Percentiles rank a stretch among this genome's conserved stretches.
These are phyloP conservation scores for Orgyia antiqua DNA, from an alignment of 2,888 invertebrate genomes.

Conservation along the genomic window DNA sequence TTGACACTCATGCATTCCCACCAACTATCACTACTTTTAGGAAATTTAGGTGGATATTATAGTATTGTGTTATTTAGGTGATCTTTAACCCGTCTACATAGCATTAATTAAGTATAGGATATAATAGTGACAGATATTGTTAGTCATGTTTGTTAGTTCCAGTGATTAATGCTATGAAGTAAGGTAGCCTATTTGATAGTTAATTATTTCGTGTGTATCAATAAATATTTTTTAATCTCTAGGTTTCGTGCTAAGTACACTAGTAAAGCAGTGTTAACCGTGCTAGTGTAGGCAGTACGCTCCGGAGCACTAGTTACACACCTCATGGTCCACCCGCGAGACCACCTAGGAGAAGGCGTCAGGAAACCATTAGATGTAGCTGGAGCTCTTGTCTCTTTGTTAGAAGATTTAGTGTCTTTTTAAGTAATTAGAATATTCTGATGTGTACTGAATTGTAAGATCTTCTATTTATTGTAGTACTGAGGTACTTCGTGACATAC, in stretches of 20 bases:
- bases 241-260: slow-evolving; percentile 79
- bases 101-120: slow-evolving; percentile 61
- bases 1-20: slow-evolving; percentile 25
- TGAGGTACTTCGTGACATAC: slow-evolving; percentile 70
- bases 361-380: slow-evolving; percentile 68
- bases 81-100: slow-evolving; percentile 56
- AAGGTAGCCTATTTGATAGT: slow-evolving; percentile 57
- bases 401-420: too few relatives aligned
- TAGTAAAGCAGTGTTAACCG: slow-evolving; percentile 74
- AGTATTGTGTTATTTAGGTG: slow-evolving; percentile 29
- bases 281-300: slow-evolving; percentile 78
- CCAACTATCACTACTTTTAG: slow-evolving; percentile 20
- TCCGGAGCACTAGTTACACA: slow-evolving; percentile 76
- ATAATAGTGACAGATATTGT: slow-evolving; percentile 28
- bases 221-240: slow-evolving; percentile 76
- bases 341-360: slow-evolving; percentile 73
- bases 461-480: slow-evolving; percentile 77
- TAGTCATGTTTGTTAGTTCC: slow-evolving; percentile 41
- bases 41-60: slow-evolving; percentile 33
- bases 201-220: slow-evolving; percentile 52
- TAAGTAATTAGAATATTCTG: slow-evolving; percentile 53
- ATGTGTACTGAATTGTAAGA: slow-evolving; percentile 72
- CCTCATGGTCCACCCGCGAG: slow-evolving; percentile 70
- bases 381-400: slow-evolving; percentile 55
- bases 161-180: slow-evolving; percentile 71